Conservation (phyloP, 2,113 vertebrate species). For the Clarias magur region DNA sequence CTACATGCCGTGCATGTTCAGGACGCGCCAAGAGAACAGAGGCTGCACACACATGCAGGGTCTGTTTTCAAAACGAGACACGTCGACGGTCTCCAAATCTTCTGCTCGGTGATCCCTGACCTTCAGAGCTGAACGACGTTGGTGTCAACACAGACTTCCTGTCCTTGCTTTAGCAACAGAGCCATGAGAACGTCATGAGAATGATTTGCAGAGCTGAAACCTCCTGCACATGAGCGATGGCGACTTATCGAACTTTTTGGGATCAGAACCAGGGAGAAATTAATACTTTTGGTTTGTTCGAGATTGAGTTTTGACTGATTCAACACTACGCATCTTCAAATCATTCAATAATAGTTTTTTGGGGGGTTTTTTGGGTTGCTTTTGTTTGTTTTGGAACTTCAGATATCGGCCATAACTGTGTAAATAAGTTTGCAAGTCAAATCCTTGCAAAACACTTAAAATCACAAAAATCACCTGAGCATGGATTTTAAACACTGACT, state of each 20-base stretch:
- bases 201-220: too few species aligned
- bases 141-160: constrained; percentile 33
- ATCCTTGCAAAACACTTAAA: not conserved
- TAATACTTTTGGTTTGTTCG: not conserved
- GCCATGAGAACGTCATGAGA: not conserved
- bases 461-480: not conserved
- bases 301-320: not conserved
- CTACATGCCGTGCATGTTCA: not conserved
- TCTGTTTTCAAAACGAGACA: not conserved
- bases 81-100: not conserved
- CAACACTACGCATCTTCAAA: not conserved
- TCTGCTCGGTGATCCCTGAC: constrained; percentile 16
- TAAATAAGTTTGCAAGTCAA: not conserved
- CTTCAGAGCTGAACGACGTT: not conserved
- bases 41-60: not conserved
- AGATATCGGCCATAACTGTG: not conserved
- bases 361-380: too few species aligned
- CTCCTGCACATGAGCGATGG: not conserved
- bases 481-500: not conserved
- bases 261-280: too few species aligned
- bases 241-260: not conserved
- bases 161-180: constrained; percentile 14
- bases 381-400: not conserved
- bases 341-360: too few species aligned
- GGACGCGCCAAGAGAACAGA: not conserved